Evolutionary conservation across 2,113 vertebrate species (phyloP).

Genomic region (Melanocharis versteri): DNA sequence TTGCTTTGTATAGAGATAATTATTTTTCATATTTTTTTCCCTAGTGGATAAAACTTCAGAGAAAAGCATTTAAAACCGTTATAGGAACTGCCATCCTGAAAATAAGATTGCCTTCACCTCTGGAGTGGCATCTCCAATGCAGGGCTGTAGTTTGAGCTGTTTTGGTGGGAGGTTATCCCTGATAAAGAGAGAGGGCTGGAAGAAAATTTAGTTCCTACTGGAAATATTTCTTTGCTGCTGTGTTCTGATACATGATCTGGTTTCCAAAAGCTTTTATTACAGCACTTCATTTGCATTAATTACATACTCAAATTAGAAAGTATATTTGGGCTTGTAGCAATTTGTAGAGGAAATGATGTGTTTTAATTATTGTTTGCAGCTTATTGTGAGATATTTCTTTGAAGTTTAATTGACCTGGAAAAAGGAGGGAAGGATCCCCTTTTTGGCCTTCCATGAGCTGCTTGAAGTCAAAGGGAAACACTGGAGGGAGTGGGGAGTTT

Average conservation of each 20-base stretch:
- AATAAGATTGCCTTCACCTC: background rate
- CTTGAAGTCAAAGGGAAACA: background rate
- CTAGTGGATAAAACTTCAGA: background rate
- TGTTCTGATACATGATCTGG: background rate
- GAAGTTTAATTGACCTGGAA: background rate
- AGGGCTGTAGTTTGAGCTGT: background rate
- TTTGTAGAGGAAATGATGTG: background rate
- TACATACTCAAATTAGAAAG: background rate
- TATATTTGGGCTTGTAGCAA: background rate
- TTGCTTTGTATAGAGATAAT: background rate
- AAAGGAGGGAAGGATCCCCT: background rate
- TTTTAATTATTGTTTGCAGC: background rate
- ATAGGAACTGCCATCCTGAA: background rate
- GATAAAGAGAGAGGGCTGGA: background rate
- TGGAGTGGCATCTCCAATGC: background rate
- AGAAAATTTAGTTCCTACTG: background rate
- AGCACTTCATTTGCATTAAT: background rate
- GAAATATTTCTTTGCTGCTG: background rate
- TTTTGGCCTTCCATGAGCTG: background rate
- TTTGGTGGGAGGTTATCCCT: background rate
- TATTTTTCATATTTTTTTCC: background rate
- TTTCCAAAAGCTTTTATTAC: background rate
- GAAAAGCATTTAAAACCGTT: background rate
- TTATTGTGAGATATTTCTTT: background rate
- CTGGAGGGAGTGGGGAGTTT: background rate